Percentiles rank a stretch among this genome's conserved stretches.
These are phyloP conservation scores for Malachius bipustulatus DNA, from an alignment of 2,888 invertebrate species.

Conservation along the genomic window DNA sequence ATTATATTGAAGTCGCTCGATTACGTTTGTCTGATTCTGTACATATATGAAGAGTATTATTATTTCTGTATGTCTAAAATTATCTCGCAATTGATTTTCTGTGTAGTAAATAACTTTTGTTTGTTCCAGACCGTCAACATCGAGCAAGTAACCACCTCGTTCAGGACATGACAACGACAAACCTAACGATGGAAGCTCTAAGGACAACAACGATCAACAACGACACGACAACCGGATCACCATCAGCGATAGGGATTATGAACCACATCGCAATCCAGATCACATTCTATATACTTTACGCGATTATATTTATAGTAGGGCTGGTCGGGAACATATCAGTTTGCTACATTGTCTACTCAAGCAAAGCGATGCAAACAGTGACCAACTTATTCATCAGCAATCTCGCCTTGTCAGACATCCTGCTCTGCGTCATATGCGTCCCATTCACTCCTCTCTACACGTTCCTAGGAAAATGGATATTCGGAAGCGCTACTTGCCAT, in stretches of 20 bases:
- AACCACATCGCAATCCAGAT: constrained; percentile 52
- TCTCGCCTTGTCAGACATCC: constrained; percentile 74
- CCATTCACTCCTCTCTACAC: constrained; percentile 84
- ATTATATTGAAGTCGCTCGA: no score
- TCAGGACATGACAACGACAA: constrained; percentile 15
- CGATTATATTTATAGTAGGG: constrained; percentile 67
- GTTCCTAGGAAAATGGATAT: constrained; percentile 73
- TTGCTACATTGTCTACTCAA: constrained; percentile 73
- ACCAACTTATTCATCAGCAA: constrained; percentile 88
- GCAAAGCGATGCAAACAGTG: constrained; percentile 82
- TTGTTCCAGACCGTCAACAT: no score
- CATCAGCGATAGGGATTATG: constrained; percentile 38
- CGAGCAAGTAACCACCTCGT: no score
- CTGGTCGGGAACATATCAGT: constrained; percentile 73
- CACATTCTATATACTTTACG: constrained; percentile 60
- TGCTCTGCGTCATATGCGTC: constrained; percentile 73
- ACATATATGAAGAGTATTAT: no score
- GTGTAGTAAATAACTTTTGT: no score
- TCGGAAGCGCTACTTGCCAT: constrained; percentile 72
- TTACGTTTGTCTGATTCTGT: no score
- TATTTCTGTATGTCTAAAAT: no score
- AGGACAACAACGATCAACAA: constrained; percentile 9
- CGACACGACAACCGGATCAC: constrained; percentile 11
- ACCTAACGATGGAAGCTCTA: constrained; percentile 17
- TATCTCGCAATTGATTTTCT: no score